Evolutionary conservation across 2,797 vertebrate species (phyloP), one percentile per base, ranked within the genome.

Genomic region (Schizothorax lantsangensis): DNA sequence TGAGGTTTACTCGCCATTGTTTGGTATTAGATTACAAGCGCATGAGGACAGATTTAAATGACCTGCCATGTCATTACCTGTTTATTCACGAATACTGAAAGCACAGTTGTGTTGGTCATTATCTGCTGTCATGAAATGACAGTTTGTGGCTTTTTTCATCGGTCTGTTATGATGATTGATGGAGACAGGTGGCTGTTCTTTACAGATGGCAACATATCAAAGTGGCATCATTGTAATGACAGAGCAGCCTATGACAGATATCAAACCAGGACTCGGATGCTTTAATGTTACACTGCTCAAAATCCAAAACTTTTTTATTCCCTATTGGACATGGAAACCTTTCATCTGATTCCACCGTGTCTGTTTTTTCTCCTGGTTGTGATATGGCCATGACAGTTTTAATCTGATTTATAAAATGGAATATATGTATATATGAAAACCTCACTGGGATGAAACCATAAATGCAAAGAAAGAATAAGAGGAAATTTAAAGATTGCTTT

Each of bases 81-180:
- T 86, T 86, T 73, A 83, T 85, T 83, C 45, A 5, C 36, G 3
- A 57, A 66, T 38, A 71, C 73, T 82, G 79, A 87, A 82, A 69
- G 86, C 73, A 71, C 74, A 40, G 81, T 83, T 78, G 72, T 83
- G 74, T 66, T 52, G 72, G 80, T 87, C 72, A 86, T 88, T 83
- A 83, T 79, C 64, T 9, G 14, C 30, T 57, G 77, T 74, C 73
- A 77, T 4, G 14, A 62, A 78, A 84, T 81, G 80, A 72, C 71
- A 38, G 71, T 83, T 84, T 88, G 72, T 54, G 69, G 59, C 47
- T 77, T 47, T 82, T 57, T 79, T 73, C 59, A 68, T 74, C 66
- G 52, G 78, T 74, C 21, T 80, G 78, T 73, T 75, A 86, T 68
- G 52, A 86, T 89, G 86, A 86, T 49, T 84, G 86, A 89, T 85